Evolutionary conservation across 2,888 invertebrate genomes (phyloP).

Genomic region (Meiosimyza platycephala): DNA sequence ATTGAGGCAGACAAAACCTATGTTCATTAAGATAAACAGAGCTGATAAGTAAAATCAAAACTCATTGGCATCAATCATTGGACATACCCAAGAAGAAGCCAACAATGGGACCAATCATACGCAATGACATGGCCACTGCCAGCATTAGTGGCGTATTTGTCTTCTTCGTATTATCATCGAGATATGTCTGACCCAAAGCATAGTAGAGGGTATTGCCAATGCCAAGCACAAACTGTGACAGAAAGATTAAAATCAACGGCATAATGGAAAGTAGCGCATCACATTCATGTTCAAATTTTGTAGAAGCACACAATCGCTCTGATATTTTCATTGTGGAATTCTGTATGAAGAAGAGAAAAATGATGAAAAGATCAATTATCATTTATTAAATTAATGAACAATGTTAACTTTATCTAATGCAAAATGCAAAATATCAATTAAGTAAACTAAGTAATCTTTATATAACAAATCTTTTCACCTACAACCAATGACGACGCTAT

Average conservation of each 20-base stretch:
- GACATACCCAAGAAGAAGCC: constrained; percentile 71
- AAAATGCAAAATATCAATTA: constrained; percentile 3
- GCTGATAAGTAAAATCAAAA: background rate
- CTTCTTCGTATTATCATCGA: constrained; percentile 77
- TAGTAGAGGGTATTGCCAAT: constrained; percentile 76
- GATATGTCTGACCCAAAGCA: constrained; percentile 75
- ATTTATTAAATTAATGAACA: constrained; percentile 31
- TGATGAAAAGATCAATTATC: background rate
- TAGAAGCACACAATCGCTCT: constrained; percentile 54
- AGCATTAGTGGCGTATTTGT: constrained; percentile 74
- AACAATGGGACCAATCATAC: constrained; percentile 70
- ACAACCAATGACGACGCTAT: constrained; percentile 52
- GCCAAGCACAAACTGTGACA: constrained; percentile 77
- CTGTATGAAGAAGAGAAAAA: constrained; percentile 42
- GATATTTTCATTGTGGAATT: constrained; percentile 49
- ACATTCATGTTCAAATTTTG: constrained; percentile 64
- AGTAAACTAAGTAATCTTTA: constrained; percentile 6
- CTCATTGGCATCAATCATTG: background rate
- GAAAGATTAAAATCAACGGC: constrained; percentile 73
- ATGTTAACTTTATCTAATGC: constrained; percentile 15
- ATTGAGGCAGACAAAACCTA: constrained; percentile 68
- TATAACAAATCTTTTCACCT: constrained; percentile 47
- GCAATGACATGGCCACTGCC: constrained; percentile 63
- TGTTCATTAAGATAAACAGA: background rate
- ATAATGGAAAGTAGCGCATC: constrained; percentile 68